These are phyloP conservation scores for Engystomops pustulosus DNA, from an alignment of 2,113 vertebrate genomes.

Conservation along the genomic window DNA sequence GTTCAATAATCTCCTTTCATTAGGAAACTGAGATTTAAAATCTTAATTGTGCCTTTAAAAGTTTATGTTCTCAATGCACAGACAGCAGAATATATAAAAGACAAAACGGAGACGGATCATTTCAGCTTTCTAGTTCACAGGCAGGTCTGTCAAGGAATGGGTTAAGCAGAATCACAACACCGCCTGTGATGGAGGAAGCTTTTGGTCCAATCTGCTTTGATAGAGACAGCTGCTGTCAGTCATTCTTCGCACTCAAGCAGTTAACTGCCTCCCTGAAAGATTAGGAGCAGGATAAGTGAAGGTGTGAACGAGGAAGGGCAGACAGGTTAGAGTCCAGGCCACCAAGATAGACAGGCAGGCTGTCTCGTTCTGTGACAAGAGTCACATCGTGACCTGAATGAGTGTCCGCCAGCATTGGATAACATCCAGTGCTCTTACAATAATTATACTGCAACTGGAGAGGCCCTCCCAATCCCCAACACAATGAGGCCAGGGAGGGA, in stretches of 20 bases:
- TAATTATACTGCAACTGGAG: constrained; percentile 56
- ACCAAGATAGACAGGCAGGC: constrained; percentile 52
- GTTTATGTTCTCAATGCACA: neutral
- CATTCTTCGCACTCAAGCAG: constrained; percentile 38
- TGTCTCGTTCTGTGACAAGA: constrained; percentile 53
- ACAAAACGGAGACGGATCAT: neutral
- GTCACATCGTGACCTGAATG: constrained; percentile 45
- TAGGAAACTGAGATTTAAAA: neutral
- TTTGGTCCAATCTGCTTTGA: constrained; percentile 31
- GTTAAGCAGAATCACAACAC: constrained; percentile 36
- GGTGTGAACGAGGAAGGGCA: constrained; percentile 53
- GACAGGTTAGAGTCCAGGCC: constrained; percentile 55
- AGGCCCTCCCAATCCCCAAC: constrained; percentile 35
- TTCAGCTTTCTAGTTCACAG: neutral
- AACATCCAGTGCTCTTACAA: constrained; percentile 51
- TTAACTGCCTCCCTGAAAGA: constrained; percentile 46
- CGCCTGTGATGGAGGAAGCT: constrained; percentile 18
- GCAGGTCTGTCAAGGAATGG: neutral
- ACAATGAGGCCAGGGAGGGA: constrained; percentile 41
- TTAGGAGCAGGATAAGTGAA: constrained; percentile 46
- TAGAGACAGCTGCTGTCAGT: constrained; percentile 53
- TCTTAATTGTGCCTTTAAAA: neutral
- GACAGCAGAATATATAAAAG: neutral
- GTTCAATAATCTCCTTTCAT: neutral
- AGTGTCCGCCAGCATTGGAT: constrained; percentile 41